A percentile compares a stretch with the other conserved stretches of the same genome.
Conservation (phyloP, 2,113 vertebrate genomes). For the Taurulus bubalis region DNA sequence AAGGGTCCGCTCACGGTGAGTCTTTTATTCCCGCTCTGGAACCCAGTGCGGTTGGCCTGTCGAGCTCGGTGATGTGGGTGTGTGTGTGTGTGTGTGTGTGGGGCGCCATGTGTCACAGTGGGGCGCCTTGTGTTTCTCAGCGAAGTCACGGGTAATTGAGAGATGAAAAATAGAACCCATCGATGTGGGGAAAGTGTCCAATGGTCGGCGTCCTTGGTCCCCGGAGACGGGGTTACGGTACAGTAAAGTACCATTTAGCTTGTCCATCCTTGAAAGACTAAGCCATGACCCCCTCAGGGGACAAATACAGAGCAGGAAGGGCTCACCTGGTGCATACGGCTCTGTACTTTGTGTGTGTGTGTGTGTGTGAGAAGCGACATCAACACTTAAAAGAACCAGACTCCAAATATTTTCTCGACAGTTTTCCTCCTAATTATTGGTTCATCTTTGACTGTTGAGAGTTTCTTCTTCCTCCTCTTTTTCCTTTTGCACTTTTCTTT, state of each 20-base stretch:
- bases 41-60: conserved; percentile 46
- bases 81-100: not conserved
- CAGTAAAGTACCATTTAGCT: conserved; percentile 65
- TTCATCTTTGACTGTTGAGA: not conserved
- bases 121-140: conserved; percentile 39
- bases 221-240: conserved; percentile 56
- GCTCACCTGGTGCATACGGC: conserved; percentile 52
- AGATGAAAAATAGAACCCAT: conserved; percentile 67
- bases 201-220: conserved; percentile 42
- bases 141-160: conserved; percentile 64
- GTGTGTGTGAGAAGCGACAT: not conserved
- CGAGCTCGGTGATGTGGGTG: conserved; percentile 48
- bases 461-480: not conserved
- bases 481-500: not conserved
- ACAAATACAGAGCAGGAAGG: conserved; percentile 44
- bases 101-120: conserved; percentile 48
- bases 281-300: conserved; percentile 56
- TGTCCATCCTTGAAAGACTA: conserved; percentile 75
- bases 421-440: not conserved
- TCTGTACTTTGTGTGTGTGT: not conserved
- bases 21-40: conserved; percentile 56
- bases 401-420: not conserved
- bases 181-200: conserved; percentile 51
- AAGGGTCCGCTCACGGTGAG: conserved; percentile 60
- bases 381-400: not conserved